phyloP scores from a whole-genome alignment of 1,140 invertebrate species.

The Lucilia sericata region DNA sequence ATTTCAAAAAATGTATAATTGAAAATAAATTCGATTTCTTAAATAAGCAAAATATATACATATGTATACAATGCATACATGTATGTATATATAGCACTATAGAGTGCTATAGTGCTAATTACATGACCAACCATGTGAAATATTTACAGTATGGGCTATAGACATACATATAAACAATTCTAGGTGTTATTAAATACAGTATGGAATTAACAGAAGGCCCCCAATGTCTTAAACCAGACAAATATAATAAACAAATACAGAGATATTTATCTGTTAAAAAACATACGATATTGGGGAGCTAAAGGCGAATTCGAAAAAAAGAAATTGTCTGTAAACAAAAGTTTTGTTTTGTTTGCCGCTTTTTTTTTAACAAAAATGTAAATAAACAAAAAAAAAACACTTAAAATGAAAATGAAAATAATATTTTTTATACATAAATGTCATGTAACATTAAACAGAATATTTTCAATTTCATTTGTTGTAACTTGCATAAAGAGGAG shows the following conservation, averaged over 20 bases:
- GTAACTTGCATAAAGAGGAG: not conserved
- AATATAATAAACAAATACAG: not conserved
- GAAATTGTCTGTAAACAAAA: not conserved
- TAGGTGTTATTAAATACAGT: not conserved
- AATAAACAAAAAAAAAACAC: not conserved
- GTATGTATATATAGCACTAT: no score
- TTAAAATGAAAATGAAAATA: not conserved
- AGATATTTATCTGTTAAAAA: not conserved
- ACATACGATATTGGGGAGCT: not conserved
- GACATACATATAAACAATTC: no score
- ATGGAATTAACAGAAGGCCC: not conserved
- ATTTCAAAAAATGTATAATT: no score
- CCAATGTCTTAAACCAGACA: not conserved
- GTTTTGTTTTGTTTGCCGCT: not conserved
- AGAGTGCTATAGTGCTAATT: no score
- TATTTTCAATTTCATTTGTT: not conserved
- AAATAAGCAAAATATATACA: no score
- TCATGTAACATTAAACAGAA: slow-evolving; percentile 1
- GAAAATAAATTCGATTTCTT: no score
- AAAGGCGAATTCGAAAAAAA: not conserved
- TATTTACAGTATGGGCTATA: no score
- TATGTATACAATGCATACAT: no score
- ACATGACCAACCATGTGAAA: no score
- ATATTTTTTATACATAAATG: not conserved
- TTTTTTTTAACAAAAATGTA: not conserved